Evolutionary conservation across 1,140 invertebrate genomes (phyloP).

Genomic region (roundworm (Caenorhabditis elegans)): DNA sequence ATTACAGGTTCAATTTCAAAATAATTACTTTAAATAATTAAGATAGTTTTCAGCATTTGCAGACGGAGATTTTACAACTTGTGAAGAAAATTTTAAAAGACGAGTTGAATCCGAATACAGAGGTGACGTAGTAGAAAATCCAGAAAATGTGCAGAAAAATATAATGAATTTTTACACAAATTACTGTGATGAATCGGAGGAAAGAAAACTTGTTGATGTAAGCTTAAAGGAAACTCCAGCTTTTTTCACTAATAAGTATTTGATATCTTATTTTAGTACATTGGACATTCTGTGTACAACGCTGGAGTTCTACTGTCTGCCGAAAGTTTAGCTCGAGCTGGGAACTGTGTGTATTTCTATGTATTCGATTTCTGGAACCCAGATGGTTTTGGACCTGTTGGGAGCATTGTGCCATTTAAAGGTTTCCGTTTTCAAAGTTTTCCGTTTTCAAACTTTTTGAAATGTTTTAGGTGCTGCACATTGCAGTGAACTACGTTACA

Average conservation of each 20-base stretch:
- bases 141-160: background rate
- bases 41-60: conserved; percentile 9
- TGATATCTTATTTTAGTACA: background rate
- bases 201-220: background rate
- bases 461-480: conserved; percentile 49
- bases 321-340: background rate
- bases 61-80: background rate
- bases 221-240: too few species aligned
- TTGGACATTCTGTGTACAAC: background rate
- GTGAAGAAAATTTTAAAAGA: background rate
- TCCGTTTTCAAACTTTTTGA: background rate
- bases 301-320: background rate
- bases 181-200: background rate
- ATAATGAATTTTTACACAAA: background rate
- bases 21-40: too few species aligned
- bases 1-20: conserved; percentile 46
- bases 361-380: conserved; percentile 46
- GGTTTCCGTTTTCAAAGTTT: too few species aligned
- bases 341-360: conserved; percentile 39
- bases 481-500: conserved; percentile 56
- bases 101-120: background rate
- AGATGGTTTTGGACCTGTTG: conserved; percentile 24
- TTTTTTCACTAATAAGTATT: too few species aligned
- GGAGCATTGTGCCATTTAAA: conserved; percentile 41
- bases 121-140: background rate